Evolutionary conservation across 2,797 vertebrate species (phyloP).

Genomic region (Argyrosomus regius): DNA sequence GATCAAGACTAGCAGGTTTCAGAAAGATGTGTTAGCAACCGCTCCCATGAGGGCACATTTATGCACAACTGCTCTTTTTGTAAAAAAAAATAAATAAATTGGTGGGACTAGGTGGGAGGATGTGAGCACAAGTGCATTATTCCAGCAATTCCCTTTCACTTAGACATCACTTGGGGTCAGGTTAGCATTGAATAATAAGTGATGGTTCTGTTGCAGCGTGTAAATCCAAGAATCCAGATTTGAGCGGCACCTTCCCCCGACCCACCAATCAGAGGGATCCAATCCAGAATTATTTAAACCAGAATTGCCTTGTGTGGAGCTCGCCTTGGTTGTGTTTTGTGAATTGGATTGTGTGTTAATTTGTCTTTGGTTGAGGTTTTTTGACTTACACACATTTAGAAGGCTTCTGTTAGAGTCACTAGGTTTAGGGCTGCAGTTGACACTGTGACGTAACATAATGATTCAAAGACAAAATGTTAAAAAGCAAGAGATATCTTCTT

Average conservation of each 20-base stretch:
- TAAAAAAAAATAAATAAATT: conserved; percentile 39
- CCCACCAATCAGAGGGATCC: too few relatives aligned
- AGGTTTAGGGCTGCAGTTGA: too few relatives aligned
- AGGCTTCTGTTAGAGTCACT: too few relatives aligned
- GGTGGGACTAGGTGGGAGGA: conserved; percentile 59
- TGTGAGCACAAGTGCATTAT: conserved; percentile 59
- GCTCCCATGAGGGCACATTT: conserved; percentile 62
- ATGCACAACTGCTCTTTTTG: conserved; percentile 62
- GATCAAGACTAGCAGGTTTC: conserved; percentile 54
- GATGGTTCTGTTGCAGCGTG: not conserved
- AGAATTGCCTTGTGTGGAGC: too few relatives aligned
- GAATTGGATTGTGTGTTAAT: too few relatives aligned
- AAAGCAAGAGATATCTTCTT: conserved; percentile 21
- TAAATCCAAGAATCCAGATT: too few relatives aligned
- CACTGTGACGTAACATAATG: conserved; percentile 9
- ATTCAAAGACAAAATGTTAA: conserved; percentile 33
- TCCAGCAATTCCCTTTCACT: conserved; percentile 51
- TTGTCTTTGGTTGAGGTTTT: too few relatives aligned
- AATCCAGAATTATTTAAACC: too few relatives aligned
- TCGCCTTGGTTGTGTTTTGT: too few relatives aligned
- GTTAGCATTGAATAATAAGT: conserved; percentile 68
- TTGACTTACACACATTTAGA: too few relatives aligned
- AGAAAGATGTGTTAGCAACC: conserved; percentile 57
- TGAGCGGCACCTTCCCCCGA: too few relatives aligned
- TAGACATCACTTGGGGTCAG: conserved; percentile 58